A percentile compares a stretch with the other conserved stretches of the same genome.
These are phyloP conservation scores for Rhinophrynus dorsalis DNA, from an alignment of 2,797 vertebrate species.

Conservation along the genomic window DNA sequence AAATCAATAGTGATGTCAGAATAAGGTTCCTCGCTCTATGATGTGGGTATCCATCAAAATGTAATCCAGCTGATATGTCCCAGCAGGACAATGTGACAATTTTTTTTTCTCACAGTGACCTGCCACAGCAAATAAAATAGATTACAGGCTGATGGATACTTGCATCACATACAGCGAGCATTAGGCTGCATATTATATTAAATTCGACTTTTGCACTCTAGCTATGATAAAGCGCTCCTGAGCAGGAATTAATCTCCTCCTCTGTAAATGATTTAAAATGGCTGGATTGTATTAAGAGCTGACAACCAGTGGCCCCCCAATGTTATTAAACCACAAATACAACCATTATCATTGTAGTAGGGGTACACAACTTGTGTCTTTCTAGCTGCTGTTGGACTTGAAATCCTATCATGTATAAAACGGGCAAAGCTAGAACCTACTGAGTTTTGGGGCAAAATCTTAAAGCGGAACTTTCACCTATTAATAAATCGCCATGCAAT, in stretches of 20 bases:
- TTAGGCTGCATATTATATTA: not conserved
- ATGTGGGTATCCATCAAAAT: slow-evolving; percentile 17
- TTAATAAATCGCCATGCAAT: too few species aligned
- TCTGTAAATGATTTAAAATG: slow-evolving; percentile 20
- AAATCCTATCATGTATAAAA: too few species aligned
- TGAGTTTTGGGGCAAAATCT: too few species aligned
- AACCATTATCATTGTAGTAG: too few species aligned
- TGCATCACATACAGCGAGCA: not conserved
- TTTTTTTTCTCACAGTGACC: slow-evolving; percentile 12
- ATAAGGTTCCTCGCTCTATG: not conserved
- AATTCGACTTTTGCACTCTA: slow-evolving; percentile 10
- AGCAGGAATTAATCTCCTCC: slow-evolving; percentile 15
- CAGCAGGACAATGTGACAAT: slow-evolving; percentile 24
- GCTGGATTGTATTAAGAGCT: too few species aligned
- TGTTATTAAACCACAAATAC: too few species aligned
- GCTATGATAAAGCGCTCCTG: not conserved
- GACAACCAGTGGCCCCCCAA: too few species aligned
- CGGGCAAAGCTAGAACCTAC: too few species aligned
- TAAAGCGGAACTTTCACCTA: too few species aligned
- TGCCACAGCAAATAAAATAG: slow-evolving; percentile 22
- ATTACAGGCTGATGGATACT: slow-evolving; percentile 29
- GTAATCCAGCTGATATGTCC: slow-evolving; percentile 38
- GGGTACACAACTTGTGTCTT: too few species aligned
- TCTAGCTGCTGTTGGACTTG: too few species aligned
- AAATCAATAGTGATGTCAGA: slow-evolving; percentile 37